Evolutionary conservation across 2,797 vertebrate genomes (phyloP), one percentile per base, ranked within the genome.

Genomic region (Fundulus diaphanus): DNA sequence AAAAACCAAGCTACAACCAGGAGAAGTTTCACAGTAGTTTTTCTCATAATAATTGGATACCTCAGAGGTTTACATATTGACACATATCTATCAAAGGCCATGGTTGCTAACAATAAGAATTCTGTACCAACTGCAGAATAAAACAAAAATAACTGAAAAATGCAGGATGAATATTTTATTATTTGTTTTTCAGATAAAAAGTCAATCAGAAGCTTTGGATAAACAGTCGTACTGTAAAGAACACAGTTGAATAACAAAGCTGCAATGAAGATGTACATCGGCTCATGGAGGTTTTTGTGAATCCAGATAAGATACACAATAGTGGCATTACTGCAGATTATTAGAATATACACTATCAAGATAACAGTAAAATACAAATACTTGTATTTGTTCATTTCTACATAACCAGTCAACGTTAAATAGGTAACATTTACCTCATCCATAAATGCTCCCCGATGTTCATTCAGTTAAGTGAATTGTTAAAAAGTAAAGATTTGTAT

Each of bases 201-300:
- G 40, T 90, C 85, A 2, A 69, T 40, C 2, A 88, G 5, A 11
- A 88, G 66, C 27, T 83, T 87, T 0, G 90, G 87, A 57, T 88
- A 89, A 4, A 89, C 6, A 0, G 2, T 18, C 1, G 75, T 77
- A 49, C 78, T 74, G 46, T 31, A 79, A 7, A 86, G 0, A 40
- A 87, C 18, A 48, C 81, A 79, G 61, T 90, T 91, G 0, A 76
- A 0, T 2, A 88, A 69, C 65, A 91, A 75, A 72, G 87, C 86
- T 3, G 82, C 82, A 48, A 90, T 89, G 15, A 91, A 91, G 66
- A 91, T 44, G 27, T 89, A 90, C 89, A 91, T 90, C 0, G 88
- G 90, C 61, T 90, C 82, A 70, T 90, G 90, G 31, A 91, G 87
- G 68, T 61, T 77, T 51, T 65, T 33, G 20, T 85, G 69, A n/a